Conservation (phyloP, 2,113 vertebrate species). For the Panthera uncia region DNA sequence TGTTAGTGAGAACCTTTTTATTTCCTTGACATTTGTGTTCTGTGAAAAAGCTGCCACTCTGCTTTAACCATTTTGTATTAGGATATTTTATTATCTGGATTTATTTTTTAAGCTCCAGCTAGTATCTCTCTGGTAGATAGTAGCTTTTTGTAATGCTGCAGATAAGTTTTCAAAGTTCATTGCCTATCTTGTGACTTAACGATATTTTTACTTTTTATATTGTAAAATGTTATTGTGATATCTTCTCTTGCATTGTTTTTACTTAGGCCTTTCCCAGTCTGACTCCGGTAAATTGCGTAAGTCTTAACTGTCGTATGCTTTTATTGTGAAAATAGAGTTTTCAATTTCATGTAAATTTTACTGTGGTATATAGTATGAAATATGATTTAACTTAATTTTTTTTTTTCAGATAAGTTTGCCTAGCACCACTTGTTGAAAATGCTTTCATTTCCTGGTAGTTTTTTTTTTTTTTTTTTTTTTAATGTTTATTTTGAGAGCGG, state of each 20-base stretch:
- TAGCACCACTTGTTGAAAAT: neutral
- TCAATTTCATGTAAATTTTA: neutral
- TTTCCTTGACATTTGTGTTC: neutral
- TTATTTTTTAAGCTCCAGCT: neutral
- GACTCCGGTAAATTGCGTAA: neutral
- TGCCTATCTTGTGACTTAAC: neutral
- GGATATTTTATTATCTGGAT: neutral
- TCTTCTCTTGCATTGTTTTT: neutral
- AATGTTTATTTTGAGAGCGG: too few species aligned
- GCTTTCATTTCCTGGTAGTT: neutral
- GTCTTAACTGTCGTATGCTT: neutral
- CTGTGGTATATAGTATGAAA: neutral
- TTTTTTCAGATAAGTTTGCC: neutral
- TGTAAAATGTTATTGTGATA: neutral
- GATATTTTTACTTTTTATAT: neutral
- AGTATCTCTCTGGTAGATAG: neutral
- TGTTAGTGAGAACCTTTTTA: neutral
- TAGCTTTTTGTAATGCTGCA: neutral
- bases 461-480: too few species aligned
- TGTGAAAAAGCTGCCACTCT: neutral
- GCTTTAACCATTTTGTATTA: neutral
- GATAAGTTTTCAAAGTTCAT: neutral
- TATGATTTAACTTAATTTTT: neutral
- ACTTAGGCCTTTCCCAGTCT: neutral
- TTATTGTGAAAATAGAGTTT: neutral